Conservation (phyloP, 2,113 vertebrate species). For the Aplodontia rufa region DNA sequence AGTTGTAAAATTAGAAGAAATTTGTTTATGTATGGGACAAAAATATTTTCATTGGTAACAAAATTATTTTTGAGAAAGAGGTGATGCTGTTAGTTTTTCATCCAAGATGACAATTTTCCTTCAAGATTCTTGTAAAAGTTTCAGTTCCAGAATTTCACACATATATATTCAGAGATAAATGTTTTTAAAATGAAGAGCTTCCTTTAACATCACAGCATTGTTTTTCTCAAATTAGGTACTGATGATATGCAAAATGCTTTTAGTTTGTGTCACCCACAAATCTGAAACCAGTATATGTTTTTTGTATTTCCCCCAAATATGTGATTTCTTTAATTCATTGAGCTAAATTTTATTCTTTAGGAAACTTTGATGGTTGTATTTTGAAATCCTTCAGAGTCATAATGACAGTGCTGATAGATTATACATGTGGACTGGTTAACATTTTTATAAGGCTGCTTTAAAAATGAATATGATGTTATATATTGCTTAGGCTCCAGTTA, state of each 20-base stretch:
- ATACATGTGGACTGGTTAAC: conserved; percentile 22
- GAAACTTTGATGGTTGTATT: background rate
- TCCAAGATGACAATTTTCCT: conserved; percentile 69
- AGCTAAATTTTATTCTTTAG: conserved; percentile 43
- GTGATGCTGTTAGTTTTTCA: conserved; percentile 62
- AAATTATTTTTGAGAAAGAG: conserved; percentile 70
- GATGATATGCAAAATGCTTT: conserved; percentile 56
- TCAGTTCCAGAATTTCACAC: conserved; percentile 72
- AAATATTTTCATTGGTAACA: conserved; percentile 68
- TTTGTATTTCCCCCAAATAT: background rate
- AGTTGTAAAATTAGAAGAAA: conserved; percentile 58
- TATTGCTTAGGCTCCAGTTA: background rate
- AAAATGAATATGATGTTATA: conserved; percentile 21
- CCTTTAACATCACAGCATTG: conserved; percentile 49
- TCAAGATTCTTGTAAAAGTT: conserved; percentile 66
- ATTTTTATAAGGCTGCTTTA: conserved; percentile 31
- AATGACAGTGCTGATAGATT: conserved; percentile 6
- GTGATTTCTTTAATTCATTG: conserved; percentile 7
- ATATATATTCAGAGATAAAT: conserved; percentile 72
- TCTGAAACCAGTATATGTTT: conserved; percentile 34
- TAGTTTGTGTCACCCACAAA: background rate
- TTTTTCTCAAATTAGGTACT: conserved; percentile 64
- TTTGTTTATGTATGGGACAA: conserved; percentile 58
- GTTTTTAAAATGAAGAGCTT: conserved; percentile 70
- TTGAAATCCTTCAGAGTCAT: background rate